Base-by-base conservation (phyloP, 1,140 invertebrate species). In the Amphibalanus amphitrite region DNA sequence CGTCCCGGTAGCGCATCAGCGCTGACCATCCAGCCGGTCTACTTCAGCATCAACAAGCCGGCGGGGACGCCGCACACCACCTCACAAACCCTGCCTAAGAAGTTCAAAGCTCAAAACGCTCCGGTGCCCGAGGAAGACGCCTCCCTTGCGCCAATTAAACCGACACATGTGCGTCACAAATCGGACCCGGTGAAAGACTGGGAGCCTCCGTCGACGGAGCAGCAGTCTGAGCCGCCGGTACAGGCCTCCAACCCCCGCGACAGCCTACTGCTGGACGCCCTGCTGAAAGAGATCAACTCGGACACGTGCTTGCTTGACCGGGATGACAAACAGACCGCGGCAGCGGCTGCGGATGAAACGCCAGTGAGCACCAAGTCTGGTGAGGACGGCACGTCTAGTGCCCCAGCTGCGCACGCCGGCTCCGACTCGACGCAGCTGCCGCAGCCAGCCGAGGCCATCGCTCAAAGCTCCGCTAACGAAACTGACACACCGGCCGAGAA, bases 11-110 rank as follows among this genome's bases (percentile, higher is more conserved):
- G 47, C 47, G 17, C 47, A 8, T 59, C 47, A 1, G 47, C 47
- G 13, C 10, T 59, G 10, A 59, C 47, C 47, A 59, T 59, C 47
- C 47, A 59, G 47, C 47, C 47, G 10, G 47, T 59, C 47, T 59
- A 59, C 47, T 59, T 59, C 47, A 59, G 47, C 47, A 59, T 59
- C 47, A 59, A 59, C 47, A 59, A 59, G 47, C 47, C 47, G 47
- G 47, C 47, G 10, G 47, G 47, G 1, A 20, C 47, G 13, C 47
- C 47, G 13, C 47, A 8, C 47, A 20, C 20, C 47, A 59, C 10
- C 47, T 59, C 47, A 1, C 47, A 59, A 1, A 59, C 47, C 13
- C 47, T 59, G 20, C 47, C 47, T 3, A 59, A 59, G 47, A 59
- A 59, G 47, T 59, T 59, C 47, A 59, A 59, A 20, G 23, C 13